Percentiles rank a stretch among this genome's conserved stretches.
Conservation (phyloP, 2,888 invertebrate species). For the Heteropelma amictum region DNA sequence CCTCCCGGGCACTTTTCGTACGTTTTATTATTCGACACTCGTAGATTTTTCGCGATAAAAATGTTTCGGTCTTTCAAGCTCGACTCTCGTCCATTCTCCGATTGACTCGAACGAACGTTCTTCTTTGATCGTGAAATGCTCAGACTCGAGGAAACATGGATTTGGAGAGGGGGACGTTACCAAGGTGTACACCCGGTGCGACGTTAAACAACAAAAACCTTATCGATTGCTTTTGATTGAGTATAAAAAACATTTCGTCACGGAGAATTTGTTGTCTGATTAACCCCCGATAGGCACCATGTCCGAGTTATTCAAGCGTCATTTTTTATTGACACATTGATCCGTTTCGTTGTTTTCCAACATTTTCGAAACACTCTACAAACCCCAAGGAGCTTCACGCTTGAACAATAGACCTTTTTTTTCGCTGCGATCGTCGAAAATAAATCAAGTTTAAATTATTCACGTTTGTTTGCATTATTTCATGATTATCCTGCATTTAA, state of each 20-base stretch:
- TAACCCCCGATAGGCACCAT: constrained; percentile 3
- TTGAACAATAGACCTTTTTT: no score
- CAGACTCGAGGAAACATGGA: constrained; percentile 15
- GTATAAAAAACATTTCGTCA: constrained; percentile 6
- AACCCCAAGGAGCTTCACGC: no score
- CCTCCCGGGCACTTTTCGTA: neutral
- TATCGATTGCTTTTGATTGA: constrained; percentile 52
- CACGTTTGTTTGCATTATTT: no score
- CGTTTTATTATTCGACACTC: neutral
- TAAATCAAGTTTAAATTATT: no score
- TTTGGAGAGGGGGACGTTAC: constrained; percentile 55
- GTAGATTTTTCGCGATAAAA: constrained; percentile 1
- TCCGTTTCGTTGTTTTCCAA: neutral
- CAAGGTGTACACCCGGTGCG: constrained; percentile 59
- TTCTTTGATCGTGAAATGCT: constrained; percentile 15
- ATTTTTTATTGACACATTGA: no score
- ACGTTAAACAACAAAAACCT: constrained; percentile 52
- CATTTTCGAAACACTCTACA: no score
- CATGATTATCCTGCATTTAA: no score
- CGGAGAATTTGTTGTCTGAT: constrained; percentile 27
- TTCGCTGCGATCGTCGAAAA: no score
- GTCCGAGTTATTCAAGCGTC: no score
- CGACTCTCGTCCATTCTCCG: constrained; percentile 7
- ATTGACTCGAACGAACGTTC: constrained; percentile 34
- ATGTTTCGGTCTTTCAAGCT: neutral